A percentile compares a stretch with the other conserved stretches of the same genome.
These are phyloP conservation scores for Sarcophilus harrisii DNA, from an alignment of 2,797 vertebrate species.

Conservation along the genomic window DNA sequence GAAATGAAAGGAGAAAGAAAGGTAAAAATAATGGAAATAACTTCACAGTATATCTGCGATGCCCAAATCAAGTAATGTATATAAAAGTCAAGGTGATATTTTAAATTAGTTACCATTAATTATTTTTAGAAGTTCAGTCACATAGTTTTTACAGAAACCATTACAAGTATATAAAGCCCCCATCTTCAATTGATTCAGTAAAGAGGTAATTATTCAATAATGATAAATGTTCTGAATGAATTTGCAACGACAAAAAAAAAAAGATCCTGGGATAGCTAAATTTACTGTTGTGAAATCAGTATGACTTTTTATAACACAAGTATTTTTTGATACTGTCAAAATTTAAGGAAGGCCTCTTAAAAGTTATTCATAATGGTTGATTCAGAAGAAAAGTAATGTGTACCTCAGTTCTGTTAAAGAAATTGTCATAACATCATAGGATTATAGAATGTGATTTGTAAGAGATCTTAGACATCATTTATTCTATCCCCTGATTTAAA, in stretches of 20 bases:
- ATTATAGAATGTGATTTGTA: neutral
- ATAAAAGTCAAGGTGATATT: rapidly evolving
- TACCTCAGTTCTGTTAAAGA: neutral
- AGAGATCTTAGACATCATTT: neutral
- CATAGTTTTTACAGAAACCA: neutral
- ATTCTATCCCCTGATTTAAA: neutral
- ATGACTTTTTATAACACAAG: neutral
- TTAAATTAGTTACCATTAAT: neutral
- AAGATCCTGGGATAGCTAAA: neutral
- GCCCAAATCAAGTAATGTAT: neutral
- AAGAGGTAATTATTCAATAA: neutral
- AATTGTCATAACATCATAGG: neutral
- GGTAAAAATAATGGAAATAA: neutral
- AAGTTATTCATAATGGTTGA: neutral
- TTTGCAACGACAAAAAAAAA: neutral
- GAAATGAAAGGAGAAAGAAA: neutral
- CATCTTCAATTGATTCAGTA: neutral
- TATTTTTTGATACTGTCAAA: neutral
- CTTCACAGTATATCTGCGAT: neutral
- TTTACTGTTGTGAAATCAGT: neutral
- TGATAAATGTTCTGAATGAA: neutral
- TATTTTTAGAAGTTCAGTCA: neutral
- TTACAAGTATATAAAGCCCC: neutral
- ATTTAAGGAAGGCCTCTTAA: neutral
- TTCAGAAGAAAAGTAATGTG: neutral